phyloP scores from a whole-genome alignment of 2,113 vertebrate genomes.

The Phyllostomus hastatus region DNA sequence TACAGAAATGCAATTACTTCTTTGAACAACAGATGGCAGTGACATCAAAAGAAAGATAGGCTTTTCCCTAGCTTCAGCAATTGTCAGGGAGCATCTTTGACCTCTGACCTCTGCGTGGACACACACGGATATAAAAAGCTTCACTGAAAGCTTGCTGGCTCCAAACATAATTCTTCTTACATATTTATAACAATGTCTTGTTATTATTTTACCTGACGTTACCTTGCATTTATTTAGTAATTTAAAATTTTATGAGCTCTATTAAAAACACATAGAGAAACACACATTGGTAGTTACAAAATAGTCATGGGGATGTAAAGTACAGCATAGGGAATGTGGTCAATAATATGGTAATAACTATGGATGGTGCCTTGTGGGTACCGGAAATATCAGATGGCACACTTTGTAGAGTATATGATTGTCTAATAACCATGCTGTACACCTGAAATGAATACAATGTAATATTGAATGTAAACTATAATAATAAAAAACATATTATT shows the following conservation, averaged over 20 bases:
- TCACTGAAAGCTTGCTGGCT: neutral
- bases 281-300: neutral
- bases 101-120: neutral
- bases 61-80: neutral
- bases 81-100: neutral
- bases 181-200: neutral
- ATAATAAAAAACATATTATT: neutral
- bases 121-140: neutral
- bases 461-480: neutral
- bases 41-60: conserved; percentile 35
- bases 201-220: neutral
- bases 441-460: neutral
- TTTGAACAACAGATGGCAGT: conserved; percentile 64
- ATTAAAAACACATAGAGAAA: neutral
- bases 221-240: neutral
- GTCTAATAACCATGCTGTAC: neutral
- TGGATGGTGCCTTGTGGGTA: neutral
- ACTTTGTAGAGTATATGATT: neutral
- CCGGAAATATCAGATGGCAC: neutral
- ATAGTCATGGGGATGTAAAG: neutral
- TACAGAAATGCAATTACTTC: neutral
- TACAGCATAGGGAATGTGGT: neutral
- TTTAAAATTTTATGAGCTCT: neutral
- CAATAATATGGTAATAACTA: neutral
- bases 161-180: neutral